Conservation (phyloP, 1,140 invertebrate species). For the Branchinecta lynchi region DNA sequence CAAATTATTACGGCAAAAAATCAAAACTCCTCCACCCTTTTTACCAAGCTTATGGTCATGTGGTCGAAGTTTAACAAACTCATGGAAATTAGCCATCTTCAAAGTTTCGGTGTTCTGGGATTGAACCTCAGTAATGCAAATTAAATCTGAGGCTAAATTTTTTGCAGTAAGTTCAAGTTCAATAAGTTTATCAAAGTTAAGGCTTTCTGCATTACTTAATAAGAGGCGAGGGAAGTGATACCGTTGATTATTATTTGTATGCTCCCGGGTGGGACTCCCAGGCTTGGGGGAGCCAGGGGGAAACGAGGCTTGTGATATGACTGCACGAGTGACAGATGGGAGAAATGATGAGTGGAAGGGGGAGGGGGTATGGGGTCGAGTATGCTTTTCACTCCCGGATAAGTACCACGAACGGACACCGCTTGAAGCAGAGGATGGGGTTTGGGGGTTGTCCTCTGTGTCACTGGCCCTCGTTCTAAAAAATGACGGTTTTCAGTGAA, state of each 20-base stretch:
- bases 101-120: background rate
- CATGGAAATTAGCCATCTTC: background rate
- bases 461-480: no score
- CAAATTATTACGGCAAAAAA: conserved; percentile 10
- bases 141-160: background rate
- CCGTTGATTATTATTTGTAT: background rate
- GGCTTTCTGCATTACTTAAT: conserved; percentile 9
- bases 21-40: conserved; percentile 6
- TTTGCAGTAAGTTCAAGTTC: background rate
- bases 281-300: background rate
- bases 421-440: no score
- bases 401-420: no score
- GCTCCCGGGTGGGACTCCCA: background rate
- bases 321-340: no score
- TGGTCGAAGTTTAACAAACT: conserved; percentile 7
- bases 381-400: no score
- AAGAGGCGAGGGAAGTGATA: background rate
- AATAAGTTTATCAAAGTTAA: background rate
- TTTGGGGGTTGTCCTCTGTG: no score
- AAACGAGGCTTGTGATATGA: no score
- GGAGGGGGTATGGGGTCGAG: no score
- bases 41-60: conserved; percentile 2
- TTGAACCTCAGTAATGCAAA: conserved; percentile 4
- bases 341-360: no score
- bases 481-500: no score